phyloP scores from a whole-genome alignment of 2,888 invertebrate genomes.

The Pyrrhia umbra region DNA sequence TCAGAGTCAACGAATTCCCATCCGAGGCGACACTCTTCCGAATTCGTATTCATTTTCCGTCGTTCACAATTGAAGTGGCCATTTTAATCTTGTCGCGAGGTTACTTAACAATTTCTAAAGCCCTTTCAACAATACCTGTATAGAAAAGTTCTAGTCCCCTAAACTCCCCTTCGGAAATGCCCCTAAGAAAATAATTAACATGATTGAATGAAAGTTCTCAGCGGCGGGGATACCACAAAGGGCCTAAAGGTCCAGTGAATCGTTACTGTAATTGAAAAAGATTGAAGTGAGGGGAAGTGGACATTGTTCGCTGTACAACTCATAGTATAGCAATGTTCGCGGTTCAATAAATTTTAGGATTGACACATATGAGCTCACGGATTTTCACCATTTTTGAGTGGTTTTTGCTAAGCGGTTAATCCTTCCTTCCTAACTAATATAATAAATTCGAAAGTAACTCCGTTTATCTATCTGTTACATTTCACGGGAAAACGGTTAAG shows the following conservation, averaged over 20 bases:
- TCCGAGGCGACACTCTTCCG: constrained; percentile 48
- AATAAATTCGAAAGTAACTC: too few relatives aligned
- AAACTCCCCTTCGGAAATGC: constrained; percentile 61
- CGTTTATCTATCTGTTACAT: too few relatives aligned
- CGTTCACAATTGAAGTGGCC: constrained; percentile 59
- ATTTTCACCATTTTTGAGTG: not conserved
- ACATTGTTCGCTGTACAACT: constrained; percentile 56
- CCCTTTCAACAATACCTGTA: constrained; percentile 67
- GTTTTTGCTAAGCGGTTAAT: not conserved
- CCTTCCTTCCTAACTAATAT: too few relatives aligned
- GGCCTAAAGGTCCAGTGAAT: constrained; percentile 69
- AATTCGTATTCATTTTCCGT: constrained; percentile 61
- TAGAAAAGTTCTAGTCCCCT: constrained; percentile 63
- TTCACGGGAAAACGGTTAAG: too few relatives aligned
- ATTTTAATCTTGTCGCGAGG: constrained; percentile 62
- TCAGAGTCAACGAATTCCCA: constrained; percentile 37
- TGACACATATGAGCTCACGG: constrained; percentile 1
- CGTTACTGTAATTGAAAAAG: constrained; percentile 73
- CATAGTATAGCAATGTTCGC: constrained; percentile 35
- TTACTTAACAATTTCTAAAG: constrained; percentile 67
- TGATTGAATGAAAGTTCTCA: constrained; percentile 75
- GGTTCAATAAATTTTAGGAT: constrained; percentile 36
- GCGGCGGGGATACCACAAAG: constrained; percentile 71
- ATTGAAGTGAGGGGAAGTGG: constrained; percentile 61
- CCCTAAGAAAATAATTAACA: constrained; percentile 79